Evolutionary conservation across 2,888 invertebrate genomes (phyloP).

Genomic region (Brachylomia viminalis): DNA sequence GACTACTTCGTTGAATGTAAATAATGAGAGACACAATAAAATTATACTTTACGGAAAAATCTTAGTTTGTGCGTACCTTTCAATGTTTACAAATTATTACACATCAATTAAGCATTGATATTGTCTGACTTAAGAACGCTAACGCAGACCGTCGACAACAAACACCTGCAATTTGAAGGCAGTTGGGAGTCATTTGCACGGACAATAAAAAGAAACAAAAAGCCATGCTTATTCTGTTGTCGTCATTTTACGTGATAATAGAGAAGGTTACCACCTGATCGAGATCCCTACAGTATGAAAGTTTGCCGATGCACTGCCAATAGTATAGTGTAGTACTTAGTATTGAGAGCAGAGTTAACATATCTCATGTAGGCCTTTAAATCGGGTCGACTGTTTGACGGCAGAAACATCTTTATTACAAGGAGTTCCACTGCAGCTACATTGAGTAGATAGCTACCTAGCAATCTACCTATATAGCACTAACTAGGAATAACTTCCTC

Average conservation of each 20-base stretch:
- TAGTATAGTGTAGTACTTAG: no score
- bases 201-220: background rate
- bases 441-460: background rate
- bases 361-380: background rate
- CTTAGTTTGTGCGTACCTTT: conserved; percentile 20
- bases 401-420: no score
- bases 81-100: conserved; percentile 22
- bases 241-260: background rate
- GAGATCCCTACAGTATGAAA: background rate
- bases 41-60: conserved; percentile 30
- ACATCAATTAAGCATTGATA: background rate
- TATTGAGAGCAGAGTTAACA: background rate
- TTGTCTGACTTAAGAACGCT: background rate
- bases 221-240: no score
- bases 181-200: background rate
- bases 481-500: background rate
- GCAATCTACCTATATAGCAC: background rate
- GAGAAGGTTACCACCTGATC: background rate
- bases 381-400: no score
- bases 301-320: background rate
- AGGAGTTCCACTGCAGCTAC: background rate
- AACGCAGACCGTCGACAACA: background rate
- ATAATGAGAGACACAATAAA: background rate
- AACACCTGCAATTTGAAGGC: background rate
- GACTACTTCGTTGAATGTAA: conserved; percentile 1